A percentile compares a stretch with the other conserved stretches of the same genome.
These are phyloP conservation scores for Tridacna crocea DNA, from an alignment of 2,888 invertebrate genomes.

Conservation along the genomic window DNA sequence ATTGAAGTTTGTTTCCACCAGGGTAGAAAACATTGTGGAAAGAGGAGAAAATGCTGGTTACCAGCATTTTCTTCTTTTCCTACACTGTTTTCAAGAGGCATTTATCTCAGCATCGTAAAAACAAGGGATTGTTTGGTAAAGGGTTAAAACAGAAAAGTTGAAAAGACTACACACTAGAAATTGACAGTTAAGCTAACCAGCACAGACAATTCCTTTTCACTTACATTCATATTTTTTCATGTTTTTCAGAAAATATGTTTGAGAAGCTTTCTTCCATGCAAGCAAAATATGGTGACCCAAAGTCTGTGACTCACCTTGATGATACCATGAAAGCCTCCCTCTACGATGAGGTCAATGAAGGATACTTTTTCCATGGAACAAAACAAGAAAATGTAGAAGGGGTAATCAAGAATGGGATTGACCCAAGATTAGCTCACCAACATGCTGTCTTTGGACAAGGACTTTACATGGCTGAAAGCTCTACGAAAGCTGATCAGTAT, in stretches of 20 bases:
- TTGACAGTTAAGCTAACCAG: too few species aligned
- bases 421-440: slow-evolving; percentile 58
- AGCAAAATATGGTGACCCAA: slow-evolving; percentile 34
- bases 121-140: too few species aligned
- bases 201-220: too few species aligned
- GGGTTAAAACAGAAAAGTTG: too few species aligned
- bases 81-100: too few species aligned
- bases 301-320: slow-evolving; percentile 28
- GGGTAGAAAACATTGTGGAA: too few species aligned
- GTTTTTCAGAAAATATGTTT: slow-evolving; percentile 41
- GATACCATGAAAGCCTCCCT: slow-evolving; percentile 27
- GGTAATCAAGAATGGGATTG: slow-evolving; percentile 62
- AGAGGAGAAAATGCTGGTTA: too few species aligned
- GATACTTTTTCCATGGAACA: slow-evolving; percentile 71
- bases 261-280: slow-evolving; percentile 15
- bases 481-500: slow-evolving; percentile 75
- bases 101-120: too few species aligned
- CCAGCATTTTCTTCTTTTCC: too few species aligned
- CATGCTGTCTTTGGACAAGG: slow-evolving; percentile 65
- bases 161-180: too few species aligned
- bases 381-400: slow-evolving; percentile 46
- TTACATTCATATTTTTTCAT: not conserved
- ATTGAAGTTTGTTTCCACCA: too few species aligned
- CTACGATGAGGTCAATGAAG: slow-evolving; percentile 69
- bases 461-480: slow-evolving; percentile 71